Evolutionary conservation across 2,113 vertebrate species (phyloP).

Genomic region (Ictalurus punctatus): DNA sequence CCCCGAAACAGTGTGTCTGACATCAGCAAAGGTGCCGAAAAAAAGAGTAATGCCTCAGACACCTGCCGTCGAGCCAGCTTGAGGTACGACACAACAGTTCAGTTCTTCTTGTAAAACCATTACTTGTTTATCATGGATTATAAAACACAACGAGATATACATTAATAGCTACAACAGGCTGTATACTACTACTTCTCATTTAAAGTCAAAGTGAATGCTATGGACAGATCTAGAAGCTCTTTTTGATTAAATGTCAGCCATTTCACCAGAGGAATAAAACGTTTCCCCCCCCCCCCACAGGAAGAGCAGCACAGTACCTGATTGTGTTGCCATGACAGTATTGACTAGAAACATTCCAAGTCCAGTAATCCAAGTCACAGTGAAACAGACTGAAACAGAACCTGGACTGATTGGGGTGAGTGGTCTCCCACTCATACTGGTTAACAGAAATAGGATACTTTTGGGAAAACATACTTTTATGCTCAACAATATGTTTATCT

Average conservation of each 20-base stretch:
- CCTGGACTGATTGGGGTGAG: conserved; percentile 74
- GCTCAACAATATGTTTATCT: background rate
- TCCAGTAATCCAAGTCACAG: conserved; percentile 76
- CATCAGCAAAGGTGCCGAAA: conserved; percentile 74
- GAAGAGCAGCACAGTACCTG: conserved; percentile 78
- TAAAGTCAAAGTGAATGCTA: background rate
- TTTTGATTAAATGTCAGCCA: background rate
- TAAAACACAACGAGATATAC: background rate
- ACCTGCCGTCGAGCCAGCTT: conserved; percentile 64
- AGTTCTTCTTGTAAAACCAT: background rate
- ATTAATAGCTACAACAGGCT: background rate
- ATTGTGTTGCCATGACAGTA: conserved; percentile 74
- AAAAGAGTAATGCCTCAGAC: conserved; percentile 74
- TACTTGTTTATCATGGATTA: background rate
- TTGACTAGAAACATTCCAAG: conserved; percentile 72
- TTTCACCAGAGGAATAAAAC: background rate
- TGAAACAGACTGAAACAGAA: conserved; percentile 78
- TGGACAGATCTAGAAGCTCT: background rate
- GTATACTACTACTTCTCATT: background rate
- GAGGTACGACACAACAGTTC: conserved; percentile 68
- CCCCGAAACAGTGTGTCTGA: conserved; percentile 75
- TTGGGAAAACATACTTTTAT: background rate
- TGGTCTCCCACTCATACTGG: background rate
- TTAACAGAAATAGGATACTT: background rate
- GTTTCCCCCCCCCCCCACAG: conserved; percentile 54